A percentile compares a stretch with the other conserved stretches of the same genome.
phyloP scores from a whole-genome alignment of 2,888 invertebrate species.

The Drosophila ezoana region DNA sequence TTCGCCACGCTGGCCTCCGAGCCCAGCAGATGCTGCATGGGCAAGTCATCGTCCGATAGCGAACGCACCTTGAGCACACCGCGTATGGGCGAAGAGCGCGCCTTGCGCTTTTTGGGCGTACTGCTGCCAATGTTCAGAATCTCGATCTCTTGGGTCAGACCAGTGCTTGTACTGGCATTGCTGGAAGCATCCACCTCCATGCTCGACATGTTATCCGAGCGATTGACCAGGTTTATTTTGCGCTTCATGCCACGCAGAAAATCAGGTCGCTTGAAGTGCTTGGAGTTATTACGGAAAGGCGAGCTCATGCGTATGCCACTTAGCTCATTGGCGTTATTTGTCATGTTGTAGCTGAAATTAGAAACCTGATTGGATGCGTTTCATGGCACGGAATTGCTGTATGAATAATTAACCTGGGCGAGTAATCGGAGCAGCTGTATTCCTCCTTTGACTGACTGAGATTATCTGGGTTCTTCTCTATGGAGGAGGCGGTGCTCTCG shows the following conservation, averaged over 20 bases:
- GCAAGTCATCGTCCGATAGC: conserved; percentile 87
- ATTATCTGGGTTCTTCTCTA: conserved; percentile 81
- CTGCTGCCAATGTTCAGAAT: conserved; percentile 88
- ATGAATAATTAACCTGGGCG: conserved; percentile 84
- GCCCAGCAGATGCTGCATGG: conserved; percentile 86
- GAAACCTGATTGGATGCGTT: not conserved
- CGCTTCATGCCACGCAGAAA: conserved; percentile 87
- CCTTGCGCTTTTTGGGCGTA: conserved; percentile 89
- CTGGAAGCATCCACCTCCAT: conserved; percentile 85
- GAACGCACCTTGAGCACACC: conserved; percentile 88
- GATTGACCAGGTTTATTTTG: conserved; percentile 86
- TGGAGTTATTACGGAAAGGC: conserved; percentile 82
- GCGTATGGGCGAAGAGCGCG: conserved; percentile 85
- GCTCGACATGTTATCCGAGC: conserved; percentile 79
- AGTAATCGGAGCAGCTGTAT: conserved; percentile 85
- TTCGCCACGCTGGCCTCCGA: conserved; percentile 86
- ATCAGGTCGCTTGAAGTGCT: conserved; percentile 84
- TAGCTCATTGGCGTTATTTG: conserved; percentile 82
- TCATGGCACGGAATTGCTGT: not conserved
- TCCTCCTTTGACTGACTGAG: conserved; percentile 83
- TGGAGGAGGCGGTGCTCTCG: conserved; percentile 86
- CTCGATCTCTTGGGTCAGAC: conserved; percentile 90
- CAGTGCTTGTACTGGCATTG: conserved; percentile 88
- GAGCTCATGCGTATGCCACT: conserved; percentile 84
- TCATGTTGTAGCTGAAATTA: conserved; percentile 79